phyloP scores from a whole-genome alignment of 2,113 vertebrate species.

The Lipotes vexillifer region DNA sequence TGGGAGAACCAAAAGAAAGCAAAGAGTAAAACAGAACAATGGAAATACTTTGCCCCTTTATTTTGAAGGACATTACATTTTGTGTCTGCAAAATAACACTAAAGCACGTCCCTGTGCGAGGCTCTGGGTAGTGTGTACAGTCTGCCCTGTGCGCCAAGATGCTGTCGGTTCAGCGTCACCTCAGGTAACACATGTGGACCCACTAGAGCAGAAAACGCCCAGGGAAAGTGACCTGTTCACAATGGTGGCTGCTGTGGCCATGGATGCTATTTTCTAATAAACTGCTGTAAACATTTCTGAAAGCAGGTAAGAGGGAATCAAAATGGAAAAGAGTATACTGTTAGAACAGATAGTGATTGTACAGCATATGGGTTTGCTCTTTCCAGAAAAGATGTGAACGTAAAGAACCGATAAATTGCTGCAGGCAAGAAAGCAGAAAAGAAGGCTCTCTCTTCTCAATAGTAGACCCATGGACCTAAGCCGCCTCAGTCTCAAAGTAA shows the following conservation, averaged over 20 bases:
- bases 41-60: neutral
- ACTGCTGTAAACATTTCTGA: neutral
- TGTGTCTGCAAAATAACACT: neutral
- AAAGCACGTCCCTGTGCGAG: neutral
- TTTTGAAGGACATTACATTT: neutral
- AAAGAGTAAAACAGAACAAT: neutral
- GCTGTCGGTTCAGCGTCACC: neutral
- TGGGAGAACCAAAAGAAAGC: neutral
- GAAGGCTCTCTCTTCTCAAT: neutral
- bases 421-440: neutral
- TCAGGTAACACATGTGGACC: rapidly evolving
- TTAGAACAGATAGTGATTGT: neutral
- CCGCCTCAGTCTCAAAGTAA: neutral
- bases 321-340: neutral
- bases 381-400: neutral
- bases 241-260: no score
- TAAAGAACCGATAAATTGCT: neutral
- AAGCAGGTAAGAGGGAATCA: neutral
- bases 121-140: rapidly evolving
- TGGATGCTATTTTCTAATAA: neutral
- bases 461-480: neutral
- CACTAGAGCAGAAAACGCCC: neutral
- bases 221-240: neutral
- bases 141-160: rapidly evolving
- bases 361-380: neutral